Evolutionary conservation across 2,113 vertebrate genomes (phyloP), one percentile per base, ranked within the genome.

Genomic region (Accipiter virgatus): DNA sequence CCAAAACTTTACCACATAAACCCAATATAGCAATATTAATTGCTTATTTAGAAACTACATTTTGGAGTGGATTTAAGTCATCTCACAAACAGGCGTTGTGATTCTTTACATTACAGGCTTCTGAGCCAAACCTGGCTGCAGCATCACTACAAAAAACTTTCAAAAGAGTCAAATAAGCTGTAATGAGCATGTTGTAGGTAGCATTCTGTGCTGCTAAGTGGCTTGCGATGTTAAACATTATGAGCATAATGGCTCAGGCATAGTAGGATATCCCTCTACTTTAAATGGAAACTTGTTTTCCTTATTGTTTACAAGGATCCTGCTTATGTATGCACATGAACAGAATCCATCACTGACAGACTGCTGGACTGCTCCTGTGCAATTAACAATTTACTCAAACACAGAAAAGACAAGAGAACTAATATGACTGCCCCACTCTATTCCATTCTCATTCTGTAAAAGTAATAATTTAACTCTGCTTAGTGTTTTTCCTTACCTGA

Each of bases 401-500:
- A 68, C 43, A 29, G 13, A 68, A 25, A 50, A 61, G 19, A 16
- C 13, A 68, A 11, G 13, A 90, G 52, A 81, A 40, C 6, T 27
- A 73, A 16, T 9, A 45, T 3, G 29, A 75, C 29, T 56, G 34
- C 32, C 38, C 38, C 11, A 47, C 79, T 70, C 55, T 31, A 8
- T 63, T 79, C 55, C 13, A 17, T 43, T 58, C 31, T 23, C 21
- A 12, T 26, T 80, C 50, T 66, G 16, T 34, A n/a, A 13, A 58
- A 67, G 16, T 4, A 55, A 21, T 20, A 23, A 70, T 50, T 85
- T 55, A 87, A 58, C 42, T 45, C 48, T 59, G 55, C 42, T 58
- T 34, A 23, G 16, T n/a, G 22, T 6, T 31, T 59, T n/a, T 66
- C 81, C 97, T 97, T 91, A 99, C 99, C 99, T 96, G 99, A 99